phyloP scores from a whole-genome alignment of 2,113 vertebrate genomes.

The Calidris pugnax region DNA sequence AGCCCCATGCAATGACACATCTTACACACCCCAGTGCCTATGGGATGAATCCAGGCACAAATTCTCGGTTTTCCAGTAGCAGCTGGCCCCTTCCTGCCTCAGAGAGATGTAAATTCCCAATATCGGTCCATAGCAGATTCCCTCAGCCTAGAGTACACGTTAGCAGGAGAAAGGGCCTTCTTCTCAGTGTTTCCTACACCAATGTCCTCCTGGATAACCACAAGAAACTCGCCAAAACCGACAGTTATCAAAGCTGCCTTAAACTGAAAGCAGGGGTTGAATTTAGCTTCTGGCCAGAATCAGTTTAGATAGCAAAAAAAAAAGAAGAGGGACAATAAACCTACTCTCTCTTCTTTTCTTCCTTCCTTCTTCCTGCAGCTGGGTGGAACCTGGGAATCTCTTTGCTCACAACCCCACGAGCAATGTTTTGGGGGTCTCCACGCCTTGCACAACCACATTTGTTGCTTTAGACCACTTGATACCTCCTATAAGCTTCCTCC shows the following conservation, averaged over 20 bases:
- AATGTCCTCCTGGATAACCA: neutral
- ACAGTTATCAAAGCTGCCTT: neutral
- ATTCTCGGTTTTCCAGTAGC: neutral
- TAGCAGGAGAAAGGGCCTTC: neutral
- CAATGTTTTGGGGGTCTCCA: neutral
- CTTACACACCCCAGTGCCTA: neutral
- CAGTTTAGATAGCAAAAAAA: neutral
- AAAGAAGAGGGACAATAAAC: neutral
- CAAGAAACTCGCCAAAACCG: neutral
- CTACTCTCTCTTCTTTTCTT: neutral
- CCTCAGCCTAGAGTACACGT: neutral
- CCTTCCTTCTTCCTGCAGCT: neutral
- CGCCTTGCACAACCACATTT: neutral
- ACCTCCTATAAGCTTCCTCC: neutral
- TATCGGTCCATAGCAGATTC: neutral
- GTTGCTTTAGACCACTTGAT: neutral
- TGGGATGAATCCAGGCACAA: neutral
- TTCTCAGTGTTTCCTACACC: neutral
- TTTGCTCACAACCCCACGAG: rapidly evolving
- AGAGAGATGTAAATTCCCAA: neutral
- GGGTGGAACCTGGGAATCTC: neutral
- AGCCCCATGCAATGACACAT: rapidly evolving
- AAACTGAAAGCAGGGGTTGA: neutral
- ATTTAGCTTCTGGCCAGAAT: neutral
- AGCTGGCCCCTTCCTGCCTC: neutral